These are phyloP conservation scores for Tenthredo amoena DNA, from an alignment of 2,888 invertebrate genomes.

Conservation along the genomic window DNA sequence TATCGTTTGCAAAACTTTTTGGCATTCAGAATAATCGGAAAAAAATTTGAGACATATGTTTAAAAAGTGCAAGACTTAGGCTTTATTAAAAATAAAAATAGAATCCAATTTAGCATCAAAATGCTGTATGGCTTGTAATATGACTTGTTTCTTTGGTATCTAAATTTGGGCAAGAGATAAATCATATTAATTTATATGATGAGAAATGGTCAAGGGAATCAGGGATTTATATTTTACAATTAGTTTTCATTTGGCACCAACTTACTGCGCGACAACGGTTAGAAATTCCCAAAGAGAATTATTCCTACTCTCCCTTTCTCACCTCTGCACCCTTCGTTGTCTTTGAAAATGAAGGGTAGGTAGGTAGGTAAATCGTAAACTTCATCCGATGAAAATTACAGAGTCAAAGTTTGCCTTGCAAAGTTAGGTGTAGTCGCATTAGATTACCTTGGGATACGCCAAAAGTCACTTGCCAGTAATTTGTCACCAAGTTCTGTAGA, in stretches of 20 bases:
- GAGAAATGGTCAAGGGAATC: constrained; percentile 19
- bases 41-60: no score
- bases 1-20: no score
- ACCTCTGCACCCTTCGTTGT: constrained; percentile 20
- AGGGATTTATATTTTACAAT: constrained; percentile 21
- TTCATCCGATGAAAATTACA: constrained; percentile 45
- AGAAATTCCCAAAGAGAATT: constrained; percentile 41
- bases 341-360: constrained; percentile 36
- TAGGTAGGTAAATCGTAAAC: constrained; percentile 40
- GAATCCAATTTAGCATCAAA: no score
- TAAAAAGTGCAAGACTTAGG: no score
- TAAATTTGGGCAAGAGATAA: neutral
- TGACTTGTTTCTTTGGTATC: neutral
- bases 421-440: constrained; percentile 42
- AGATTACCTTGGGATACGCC: constrained; percentile 28
- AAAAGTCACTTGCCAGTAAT: constrained; percentile 30
- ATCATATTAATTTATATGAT: neutral
- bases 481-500: constrained; percentile 30
- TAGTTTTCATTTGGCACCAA: constrained; percentile 13
- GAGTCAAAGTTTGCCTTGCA: constrained; percentile 37
- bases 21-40: no score
- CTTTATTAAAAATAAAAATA: no score
- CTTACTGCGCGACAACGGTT: neutral
- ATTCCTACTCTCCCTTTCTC: constrained; percentile 27
- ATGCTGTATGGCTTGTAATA: no score